Evolutionary conservation across 2,113 vertebrate genomes (phyloP), one percentile per base, ranked within the genome.

Genomic region (Odobenus rosmarus): DNA sequence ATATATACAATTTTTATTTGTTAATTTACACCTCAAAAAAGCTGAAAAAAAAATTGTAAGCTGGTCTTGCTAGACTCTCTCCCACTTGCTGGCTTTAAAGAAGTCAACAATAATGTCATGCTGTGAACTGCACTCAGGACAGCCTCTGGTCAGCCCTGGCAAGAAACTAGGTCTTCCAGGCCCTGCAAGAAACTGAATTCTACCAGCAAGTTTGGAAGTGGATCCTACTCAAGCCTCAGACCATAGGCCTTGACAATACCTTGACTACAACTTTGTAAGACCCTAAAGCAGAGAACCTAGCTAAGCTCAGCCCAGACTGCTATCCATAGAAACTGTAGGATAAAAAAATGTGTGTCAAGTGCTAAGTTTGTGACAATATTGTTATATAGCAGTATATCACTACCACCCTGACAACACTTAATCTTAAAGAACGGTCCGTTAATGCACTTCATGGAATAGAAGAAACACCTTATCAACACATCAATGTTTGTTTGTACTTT

Each of bases 111-210:
- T 28, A 23, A 26, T 26, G 71, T 31, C 21, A 13, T 6, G 3
- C 18, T 1, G 1, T 59, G 26, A 76, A 14, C 21, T 76, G 16
- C 24, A 42, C 0, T 2, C 3, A 24, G n/a, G 8, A 31, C 31
- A 76, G 36, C 8, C n/a, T 82, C 53, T 79, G n/a, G 26, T 28
- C n/a, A 62, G 51, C 6, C 62, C 42, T 87, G 74, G 24, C 2
- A 57, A 83, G 59, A 64, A 42, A 93, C 9, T 24, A 72, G 26
- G n/a, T 16, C 11, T n/a, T 49, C 31, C 57, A 62, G 36, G 14
- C 24, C n/a, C 13, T 74, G 7, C 4, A 69, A 83, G 28, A 9
- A 95, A 51, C 9, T 64, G 24, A 84, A 42, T 90, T 51, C 49
- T 59, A 67, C 53, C 49, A 79, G 79, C 1, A 3, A 69, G 15